These are phyloP conservation scores for Aspidiotus rigidus DNA, from an alignment of 2,888 invertebrate genomes.

Conservation along the genomic window DNA sequence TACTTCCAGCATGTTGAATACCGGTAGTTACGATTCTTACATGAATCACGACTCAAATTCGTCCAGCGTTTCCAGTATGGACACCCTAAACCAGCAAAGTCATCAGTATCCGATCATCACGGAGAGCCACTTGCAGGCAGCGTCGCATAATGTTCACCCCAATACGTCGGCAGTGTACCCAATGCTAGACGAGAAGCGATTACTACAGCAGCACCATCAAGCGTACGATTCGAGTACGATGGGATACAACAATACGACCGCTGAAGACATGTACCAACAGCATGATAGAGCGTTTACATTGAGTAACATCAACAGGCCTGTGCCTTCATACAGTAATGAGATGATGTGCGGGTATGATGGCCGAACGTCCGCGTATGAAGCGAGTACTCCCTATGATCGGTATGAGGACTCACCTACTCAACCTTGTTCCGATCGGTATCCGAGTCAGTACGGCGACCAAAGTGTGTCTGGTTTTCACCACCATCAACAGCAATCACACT, in stretches of 20 bases:
- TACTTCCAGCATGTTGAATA: conserved; percentile 39
- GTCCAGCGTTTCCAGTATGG: conserved; percentile 61
- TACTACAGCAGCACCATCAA: conserved; percentile 38
- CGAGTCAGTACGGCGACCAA: conserved; percentile 49
- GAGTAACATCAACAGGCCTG: conserved; percentile 48
- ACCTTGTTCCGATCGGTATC: conserved; percentile 41
- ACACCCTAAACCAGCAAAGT: conserved; percentile 48
- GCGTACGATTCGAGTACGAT: conserved; percentile 35
- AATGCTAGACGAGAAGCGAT: conserved; percentile 44
- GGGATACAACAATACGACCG: conserved; percentile 35
- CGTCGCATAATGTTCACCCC: conserved; percentile 40
- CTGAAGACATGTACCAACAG: conserved; percentile 44
- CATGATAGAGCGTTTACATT: conserved; percentile 43
- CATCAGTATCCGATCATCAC: conserved; percentile 39
- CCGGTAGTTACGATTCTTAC: conserved; percentile 54
- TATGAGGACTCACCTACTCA: conserved; percentile 47
- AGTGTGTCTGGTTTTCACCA: conserved; percentile 30
- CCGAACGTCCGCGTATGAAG: conserved; percentile 50
- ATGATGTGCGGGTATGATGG: conserved; percentile 47
- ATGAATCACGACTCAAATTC: conserved; percentile 61
- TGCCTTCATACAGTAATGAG: conserved; percentile 52
- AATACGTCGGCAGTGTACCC: conserved; percentile 46
- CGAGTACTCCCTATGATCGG: conserved; percentile 45
- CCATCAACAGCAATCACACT: conserved; percentile 34
- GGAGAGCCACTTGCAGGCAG: conserved; percentile 46